Base-by-base conservation (phyloP, 2,113 vertebrate species). In the Ictidomys tridecemlineatus region DNA sequence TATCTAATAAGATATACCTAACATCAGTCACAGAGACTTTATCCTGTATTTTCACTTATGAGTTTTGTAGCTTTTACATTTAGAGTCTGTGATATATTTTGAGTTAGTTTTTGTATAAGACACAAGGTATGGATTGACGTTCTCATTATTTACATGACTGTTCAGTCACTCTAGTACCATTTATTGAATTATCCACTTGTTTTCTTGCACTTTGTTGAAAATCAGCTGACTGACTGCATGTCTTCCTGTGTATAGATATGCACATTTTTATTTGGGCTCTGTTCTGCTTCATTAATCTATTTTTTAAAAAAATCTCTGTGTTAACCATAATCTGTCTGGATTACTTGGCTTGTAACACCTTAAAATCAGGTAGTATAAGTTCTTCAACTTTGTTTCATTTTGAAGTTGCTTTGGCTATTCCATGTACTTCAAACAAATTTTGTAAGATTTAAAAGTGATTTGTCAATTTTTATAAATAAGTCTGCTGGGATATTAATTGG, bases 41-140 rank as follows among this genome's bases (percentile, higher is more conserved):
- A 13, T 77, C 53, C 10, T 82, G 13, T 65, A 5, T 13, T 73
- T 39, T 85, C 26, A 24, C 58, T 32, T 45, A 42, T 69, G 30
- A 94, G 17, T 74, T 89, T 65, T 65, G 42, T 74, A 87, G 37
- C 32, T 63, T 95, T 87, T 67, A 48, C 6, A 88, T 82, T 74
- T 67, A 92, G 69, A 67, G 12, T 42, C n/a, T 42, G 53, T 39
- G 78, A 65, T 53, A 42, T 24, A 42, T 53, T 94, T 94, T 89
- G n/a, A 89, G n/a, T 89, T 84, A 42, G 76, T 58, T 90, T 90
- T 90, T 56, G 11, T 89, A 32, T 45, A 37, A 24, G 26, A 0
- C n/a, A 2, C 12, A 14, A 74, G 37, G 56, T 58, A 11, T 58
- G 20, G 45, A 22, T 58, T 69, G 37, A 84, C 30, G 39, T 61